Base-by-base conservation (phyloP, 2,113 vertebrate genomes). In the Entosphenus tridentatus region DNA sequence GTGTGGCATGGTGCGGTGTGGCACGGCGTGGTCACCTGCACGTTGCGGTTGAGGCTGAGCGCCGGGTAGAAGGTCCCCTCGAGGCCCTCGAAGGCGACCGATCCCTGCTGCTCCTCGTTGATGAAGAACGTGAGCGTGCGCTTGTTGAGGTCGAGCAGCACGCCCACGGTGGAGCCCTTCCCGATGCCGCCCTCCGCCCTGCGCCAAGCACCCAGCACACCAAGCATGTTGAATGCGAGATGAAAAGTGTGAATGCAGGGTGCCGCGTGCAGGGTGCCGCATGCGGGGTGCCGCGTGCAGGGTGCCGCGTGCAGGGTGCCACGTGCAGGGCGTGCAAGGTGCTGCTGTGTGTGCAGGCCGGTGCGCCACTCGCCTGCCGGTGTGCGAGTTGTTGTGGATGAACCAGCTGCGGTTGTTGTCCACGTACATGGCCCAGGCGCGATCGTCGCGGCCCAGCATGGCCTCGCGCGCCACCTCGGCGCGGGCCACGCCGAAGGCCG, bases 351-450 rank as follows among this genome's bases (percentile, higher is more conserved):
- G 39, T 39, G 39, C 6, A 39, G 39, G 39, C 5, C 39, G 39
- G 39, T 7, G 39, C 39, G n/a, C 10, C 9, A 1, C 80, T 68
- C 74, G 95, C 93, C 93, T 83, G 76, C 85, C 95, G 74, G 92
- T 98, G 77, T 98, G 93, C 8, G 90, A 96, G 79, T 96, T 96
- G 80, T 88, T 89, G 72, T 98, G 93, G 91, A 98, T 96, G 80
- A 96, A 96, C 93, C 93, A 98, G 78, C 89, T 95, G 77, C 93
- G 90, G 78, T 96, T 95, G 84, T 91, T 98, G 81, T 98, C 93
- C 78, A 98, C 92, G 0, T 98, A 98, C 93, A 98, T 98, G 75
- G 93, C 93, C 93, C 93, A 98, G 0, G 90, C 92, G 73, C 89
- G 96, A 77, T 96, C 90, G 0, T 98, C 93, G 74, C 96, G 96